Evolutionary conservation across 2,797 vertebrate genomes (phyloP).

Genomic region (Clarias pachynema): DNA sequence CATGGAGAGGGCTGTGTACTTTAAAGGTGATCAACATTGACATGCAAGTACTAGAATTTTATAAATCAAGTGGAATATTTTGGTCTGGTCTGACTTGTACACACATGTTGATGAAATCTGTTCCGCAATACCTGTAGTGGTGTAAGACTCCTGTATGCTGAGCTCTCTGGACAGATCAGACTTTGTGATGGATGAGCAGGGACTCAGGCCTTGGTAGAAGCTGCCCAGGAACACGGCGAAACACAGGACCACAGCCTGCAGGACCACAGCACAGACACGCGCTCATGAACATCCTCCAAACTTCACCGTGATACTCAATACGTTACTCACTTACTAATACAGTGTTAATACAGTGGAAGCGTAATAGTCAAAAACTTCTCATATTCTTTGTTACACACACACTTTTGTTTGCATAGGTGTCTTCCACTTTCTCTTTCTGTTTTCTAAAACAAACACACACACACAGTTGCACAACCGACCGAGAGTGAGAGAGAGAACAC

Average conservation of each 20-base stretch:
- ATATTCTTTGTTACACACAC: not conserved
- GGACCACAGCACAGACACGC: not conserved
- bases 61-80: not conserved
- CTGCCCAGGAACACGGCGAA: slow-evolving; percentile 91
- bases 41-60: not conserved
- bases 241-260: slow-evolving; percentile 89
- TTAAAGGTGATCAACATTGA: not conserved
- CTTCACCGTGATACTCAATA: not conserved
- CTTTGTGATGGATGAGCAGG: slow-evolving; percentile 83
- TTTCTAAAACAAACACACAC: not conserved
- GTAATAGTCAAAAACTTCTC: not conserved
- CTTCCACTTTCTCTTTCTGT: not conserved
- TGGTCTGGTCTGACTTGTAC: no score
- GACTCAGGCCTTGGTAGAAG: slow-evolving; percentile 84
- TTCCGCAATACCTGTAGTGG: slow-evolving; percentile 76
- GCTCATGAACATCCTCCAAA: not conserved
- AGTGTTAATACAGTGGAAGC: not conserved
- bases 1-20: not conserved
- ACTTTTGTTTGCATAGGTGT: not conserved
- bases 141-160: slow-evolving; percentile 84
- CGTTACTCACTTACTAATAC: not conserved
- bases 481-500: slow-evolving; percentile 20
- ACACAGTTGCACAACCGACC: not conserved
- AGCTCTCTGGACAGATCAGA: slow-evolving; percentile 77
- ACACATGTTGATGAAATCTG: not conserved